Evolutionary conservation across 2,797 vertebrate species (phyloP), one percentile per base, ranked within the genome.

Genomic region (Hypotaenidia philippensis): DNA sequence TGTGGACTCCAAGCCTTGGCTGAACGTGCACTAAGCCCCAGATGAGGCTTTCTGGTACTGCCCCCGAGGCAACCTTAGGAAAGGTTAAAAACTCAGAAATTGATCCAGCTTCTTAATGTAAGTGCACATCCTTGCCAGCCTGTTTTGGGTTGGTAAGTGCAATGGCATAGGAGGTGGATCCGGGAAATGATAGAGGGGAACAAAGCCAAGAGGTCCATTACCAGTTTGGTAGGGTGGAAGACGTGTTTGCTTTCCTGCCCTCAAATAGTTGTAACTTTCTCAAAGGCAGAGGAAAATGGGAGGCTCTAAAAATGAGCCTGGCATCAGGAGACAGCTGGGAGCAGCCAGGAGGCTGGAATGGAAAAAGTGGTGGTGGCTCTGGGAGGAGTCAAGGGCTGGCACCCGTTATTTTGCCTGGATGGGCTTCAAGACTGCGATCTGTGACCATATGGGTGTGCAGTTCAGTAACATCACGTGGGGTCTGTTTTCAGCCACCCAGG

Each of bases 121-220:
- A 52, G 45, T 44, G 9, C 9, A 4, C 9, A 13, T 72, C 79
- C 34, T 81, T 1, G 3, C 70, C 66, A 69, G 36, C 52, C 56
- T 10, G 2, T 83, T 87, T 85, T 75, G 56, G 79, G 20, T 45
- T 76, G 49, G 14, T 83, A 77, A 95, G 27, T 77, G 68, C 55
- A 38, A 20, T 56, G 29, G 76, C 11, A 5, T 22, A 71, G 80
- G 66, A 89, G 70, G 64, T 68, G 53, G 79, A 60, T 68, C 40
- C 3, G 5, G 78, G 84, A 86, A 93, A 71, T 81, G 36, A 27
- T 34, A 47, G 29, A 75, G 66, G 44, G 83, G 78, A 93, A 63
- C 11, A 2, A 52, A 90, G 89, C 96, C 91, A 96, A 64, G 49
- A 91, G 65, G 80, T 91, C 83, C 90, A 91, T 97, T 97, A 96